phyloP scores from a whole-genome alignment of 1,140 invertebrate genomes.

The Octopus sinensis region DNA sequence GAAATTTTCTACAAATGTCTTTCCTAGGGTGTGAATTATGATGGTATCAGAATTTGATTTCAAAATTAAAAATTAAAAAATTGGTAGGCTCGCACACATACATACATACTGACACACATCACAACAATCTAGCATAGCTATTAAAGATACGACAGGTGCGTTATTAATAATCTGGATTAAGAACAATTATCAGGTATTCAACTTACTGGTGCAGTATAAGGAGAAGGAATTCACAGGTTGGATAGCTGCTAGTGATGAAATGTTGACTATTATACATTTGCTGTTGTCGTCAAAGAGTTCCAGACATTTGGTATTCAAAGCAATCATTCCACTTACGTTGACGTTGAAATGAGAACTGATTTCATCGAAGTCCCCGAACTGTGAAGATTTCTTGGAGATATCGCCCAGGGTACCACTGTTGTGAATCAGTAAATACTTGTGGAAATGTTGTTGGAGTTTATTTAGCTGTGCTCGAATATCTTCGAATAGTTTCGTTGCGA shows the following conservation, averaged over 20 bases:
- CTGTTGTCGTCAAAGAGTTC: conserved; percentile 55
- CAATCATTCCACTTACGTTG: conserved; percentile 76
- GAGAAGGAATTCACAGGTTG: conserved; percentile 73
- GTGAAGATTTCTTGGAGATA: conserved; percentile 62
- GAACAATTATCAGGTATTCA: background rate
- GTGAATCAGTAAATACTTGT: conserved; percentile 76
- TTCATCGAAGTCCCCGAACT: conserved; percentile 59
- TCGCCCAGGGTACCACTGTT: conserved; percentile 87
- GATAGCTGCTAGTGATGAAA: conserved; percentile 79
- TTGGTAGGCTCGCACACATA: too few species aligned
- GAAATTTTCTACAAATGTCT: too few species aligned
- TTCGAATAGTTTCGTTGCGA: too few species aligned
- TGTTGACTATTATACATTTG: conserved; percentile 72
- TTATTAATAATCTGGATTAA: too few species aligned
- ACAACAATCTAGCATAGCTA: too few species aligned
- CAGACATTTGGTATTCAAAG: conserved; percentile 76
- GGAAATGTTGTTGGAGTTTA: conserved; percentile 56
- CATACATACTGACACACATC: too few species aligned
- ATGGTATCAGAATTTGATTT: too few species aligned
- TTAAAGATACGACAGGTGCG: too few species aligned
- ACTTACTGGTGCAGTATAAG: conserved; percentile 76
- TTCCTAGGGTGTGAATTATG: too few species aligned
- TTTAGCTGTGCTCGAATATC: too few species aligned
- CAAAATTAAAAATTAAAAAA: too few species aligned
- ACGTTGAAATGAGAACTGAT: conserved; percentile 68